Evolutionary conservation across 2,113 vertebrate genomes (phyloP).

Genomic region (Anser cygnoides): DNA sequence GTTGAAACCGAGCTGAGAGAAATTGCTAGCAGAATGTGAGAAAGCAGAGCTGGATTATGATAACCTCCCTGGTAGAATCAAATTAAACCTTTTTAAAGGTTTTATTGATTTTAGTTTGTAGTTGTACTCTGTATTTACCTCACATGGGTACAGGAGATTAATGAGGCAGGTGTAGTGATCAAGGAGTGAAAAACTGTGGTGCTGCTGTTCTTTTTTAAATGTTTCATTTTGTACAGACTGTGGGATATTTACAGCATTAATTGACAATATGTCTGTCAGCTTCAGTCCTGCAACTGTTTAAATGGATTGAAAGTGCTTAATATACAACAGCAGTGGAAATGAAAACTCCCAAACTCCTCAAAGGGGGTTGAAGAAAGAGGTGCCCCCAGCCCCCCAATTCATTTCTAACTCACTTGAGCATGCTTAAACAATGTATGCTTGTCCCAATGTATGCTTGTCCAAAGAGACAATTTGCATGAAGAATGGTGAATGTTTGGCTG

Average conservation of each 20-base stretch:
- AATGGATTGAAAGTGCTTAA: constrained; percentile 51
- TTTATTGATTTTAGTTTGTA: constrained; percentile 56
- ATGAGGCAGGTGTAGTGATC: constrained; percentile 35
- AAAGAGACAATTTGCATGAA: background rate
- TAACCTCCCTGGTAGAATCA: constrained; percentile 64
- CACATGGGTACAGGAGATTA: constrained; percentile 26
- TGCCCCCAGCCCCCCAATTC: background rate
- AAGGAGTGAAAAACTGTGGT: constrained; percentile 35
- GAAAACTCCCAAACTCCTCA: background rate
- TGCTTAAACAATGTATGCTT: background rate
- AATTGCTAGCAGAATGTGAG: constrained; percentile 35
- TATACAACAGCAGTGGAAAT: background rate
- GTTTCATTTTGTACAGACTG: constrained; percentile 50
- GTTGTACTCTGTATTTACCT: constrained; percentile 57
- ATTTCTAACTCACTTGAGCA: background rate
- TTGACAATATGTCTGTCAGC: constrained; percentile 56
- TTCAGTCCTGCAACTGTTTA: constrained; percentile 58
- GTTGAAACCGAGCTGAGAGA: constrained; percentile 47
- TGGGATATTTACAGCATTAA: constrained; percentile 66
- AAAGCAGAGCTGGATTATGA: constrained; percentile 49
- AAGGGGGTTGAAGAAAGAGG: background rate
- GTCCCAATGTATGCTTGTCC: background rate
- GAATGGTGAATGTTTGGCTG: background rate
- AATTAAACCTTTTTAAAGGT: constrained; percentile 54
- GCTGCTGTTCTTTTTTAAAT: constrained; percentile 52